Evolutionary conservation across 2,113 vertebrate genomes (phyloP).

Genomic region (Alouatta palliata): DNA sequence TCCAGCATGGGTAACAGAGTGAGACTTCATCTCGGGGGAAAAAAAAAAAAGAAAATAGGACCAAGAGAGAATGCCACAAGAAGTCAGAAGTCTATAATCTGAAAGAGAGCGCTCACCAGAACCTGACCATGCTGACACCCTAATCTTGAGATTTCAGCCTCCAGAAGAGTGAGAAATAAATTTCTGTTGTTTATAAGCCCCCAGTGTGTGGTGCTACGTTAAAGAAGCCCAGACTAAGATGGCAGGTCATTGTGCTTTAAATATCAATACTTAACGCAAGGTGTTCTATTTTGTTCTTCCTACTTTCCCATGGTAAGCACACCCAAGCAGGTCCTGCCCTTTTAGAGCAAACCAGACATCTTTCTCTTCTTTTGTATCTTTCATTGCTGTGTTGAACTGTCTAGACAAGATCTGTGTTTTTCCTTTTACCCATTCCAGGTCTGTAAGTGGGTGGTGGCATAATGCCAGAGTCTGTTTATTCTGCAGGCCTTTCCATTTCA

Average conservation of each 20-base stretch:
- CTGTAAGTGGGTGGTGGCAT: neutral
- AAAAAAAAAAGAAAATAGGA: neutral
- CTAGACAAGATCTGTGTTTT: neutral
- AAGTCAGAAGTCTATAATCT: neutral
- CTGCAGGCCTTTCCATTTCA: neutral
- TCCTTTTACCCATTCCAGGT: neutral
- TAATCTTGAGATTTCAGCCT: neutral
- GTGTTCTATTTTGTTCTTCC: neutral
- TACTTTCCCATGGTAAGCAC: neutral
- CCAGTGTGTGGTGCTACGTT: neutral
- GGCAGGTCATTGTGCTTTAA: neutral
- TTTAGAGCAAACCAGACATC: neutral
- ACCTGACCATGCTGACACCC: neutral
- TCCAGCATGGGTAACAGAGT: too few species aligned
- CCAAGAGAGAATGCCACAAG: neutral
- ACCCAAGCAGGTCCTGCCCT: neutral
- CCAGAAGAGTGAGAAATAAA: neutral
- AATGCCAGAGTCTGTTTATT: conserved; percentile 3
- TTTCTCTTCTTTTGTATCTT: neutral
- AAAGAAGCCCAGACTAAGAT: neutral
- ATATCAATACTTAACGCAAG: neutral
- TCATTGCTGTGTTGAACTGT: neutral
- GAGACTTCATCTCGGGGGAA: too few species aligned
- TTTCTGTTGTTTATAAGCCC: neutral
- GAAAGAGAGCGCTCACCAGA: neutral